Percentiles rank a stretch among this genome's conserved stretches.
Conservation (phyloP, 2,797 vertebrate species). For the Liparis tanakae region DNA sequence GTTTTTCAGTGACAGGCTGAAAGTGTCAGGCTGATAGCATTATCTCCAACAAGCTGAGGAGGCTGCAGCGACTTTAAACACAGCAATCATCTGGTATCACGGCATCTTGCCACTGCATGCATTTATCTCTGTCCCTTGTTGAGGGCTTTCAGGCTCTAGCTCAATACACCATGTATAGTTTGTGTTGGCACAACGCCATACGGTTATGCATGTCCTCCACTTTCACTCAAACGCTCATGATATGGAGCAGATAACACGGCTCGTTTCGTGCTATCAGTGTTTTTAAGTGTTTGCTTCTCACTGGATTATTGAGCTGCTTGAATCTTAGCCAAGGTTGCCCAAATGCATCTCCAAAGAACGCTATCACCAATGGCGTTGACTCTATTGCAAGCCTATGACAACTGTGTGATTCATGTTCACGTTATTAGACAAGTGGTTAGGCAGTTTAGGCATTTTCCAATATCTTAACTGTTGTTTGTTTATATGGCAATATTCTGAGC, state of each 20-base stretch:
- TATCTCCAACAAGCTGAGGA: constrained; percentile 36
- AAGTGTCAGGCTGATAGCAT: constrained; percentile 38
- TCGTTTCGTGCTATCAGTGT: constrained; percentile 9
- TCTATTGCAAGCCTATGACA: background rate
- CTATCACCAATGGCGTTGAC: background rate
- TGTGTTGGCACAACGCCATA: background rate
- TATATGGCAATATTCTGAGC: background rate
- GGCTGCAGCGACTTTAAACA: constrained; percentile 32
- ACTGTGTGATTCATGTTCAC: background rate
- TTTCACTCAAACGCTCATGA: constrained; percentile 8
- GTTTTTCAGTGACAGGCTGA: constrained; percentile 33
- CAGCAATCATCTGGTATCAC: constrained; percentile 25
- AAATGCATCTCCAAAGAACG: background rate
- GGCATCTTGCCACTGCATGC: constrained; percentile 22
- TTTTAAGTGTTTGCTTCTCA: constrained; percentile 18
- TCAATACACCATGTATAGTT: background rate
- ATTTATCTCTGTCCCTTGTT: constrained; percentile 27
- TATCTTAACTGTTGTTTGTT: constrained; percentile 9
- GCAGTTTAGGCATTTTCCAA: background rate
- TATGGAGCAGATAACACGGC: background rate
- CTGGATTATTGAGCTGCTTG: background rate
- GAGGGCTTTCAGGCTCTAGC: background rate
- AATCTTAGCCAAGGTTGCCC: background rate
- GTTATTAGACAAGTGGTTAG: background rate
- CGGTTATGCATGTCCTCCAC: background rate